Conservation (phyloP, 2,888 invertebrate genomes). For the Epicampocera succincta region DNA sequence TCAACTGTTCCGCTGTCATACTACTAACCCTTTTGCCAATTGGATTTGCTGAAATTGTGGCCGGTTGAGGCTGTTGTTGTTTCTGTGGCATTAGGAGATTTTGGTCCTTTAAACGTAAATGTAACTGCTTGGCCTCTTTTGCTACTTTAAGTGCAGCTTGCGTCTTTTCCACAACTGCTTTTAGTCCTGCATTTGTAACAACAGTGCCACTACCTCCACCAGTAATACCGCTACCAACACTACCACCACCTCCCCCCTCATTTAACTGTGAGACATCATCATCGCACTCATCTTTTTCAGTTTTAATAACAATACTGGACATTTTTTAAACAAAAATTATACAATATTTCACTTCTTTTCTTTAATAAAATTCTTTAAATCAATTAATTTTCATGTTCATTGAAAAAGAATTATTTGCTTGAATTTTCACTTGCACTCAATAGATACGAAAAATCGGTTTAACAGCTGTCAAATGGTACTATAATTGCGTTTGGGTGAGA, state of each 20-base stretch:
- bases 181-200: conserved; percentile 39
- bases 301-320: conserved; percentile 67
- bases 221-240: conserved; percentile 6
- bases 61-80: not conserved
- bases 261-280: conserved; percentile 55
- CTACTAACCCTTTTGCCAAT: conserved; percentile 14
- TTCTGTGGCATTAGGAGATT: conserved; percentile 27
- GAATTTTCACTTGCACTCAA: conserved; percentile 61
- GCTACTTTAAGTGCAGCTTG: conserved; percentile 53
- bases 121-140: conserved; percentile 51
- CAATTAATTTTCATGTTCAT: conserved; percentile 61
- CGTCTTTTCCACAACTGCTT: conserved; percentile 56
- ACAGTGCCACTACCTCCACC: conserved; percentile 11
- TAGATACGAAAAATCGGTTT: conserved; percentile 67
- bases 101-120: conserved; percentile 51
- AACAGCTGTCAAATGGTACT: conserved; percentile 59
- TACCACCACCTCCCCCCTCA: conserved; percentile 47
- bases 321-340: conserved; percentile 51
- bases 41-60: conserved; percentile 1
- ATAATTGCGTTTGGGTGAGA: conserved; percentile 40
- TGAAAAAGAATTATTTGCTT: conserved; percentile 32
- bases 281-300: conserved; percentile 60
- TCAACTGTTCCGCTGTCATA: conserved; percentile 15
- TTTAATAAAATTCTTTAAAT: conserved; percentile 17
- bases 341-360: conserved; percentile 19